phyloP scores from a whole-genome alignment of 2,888 invertebrate species.

The Notocelia uddmanniana region DNA sequence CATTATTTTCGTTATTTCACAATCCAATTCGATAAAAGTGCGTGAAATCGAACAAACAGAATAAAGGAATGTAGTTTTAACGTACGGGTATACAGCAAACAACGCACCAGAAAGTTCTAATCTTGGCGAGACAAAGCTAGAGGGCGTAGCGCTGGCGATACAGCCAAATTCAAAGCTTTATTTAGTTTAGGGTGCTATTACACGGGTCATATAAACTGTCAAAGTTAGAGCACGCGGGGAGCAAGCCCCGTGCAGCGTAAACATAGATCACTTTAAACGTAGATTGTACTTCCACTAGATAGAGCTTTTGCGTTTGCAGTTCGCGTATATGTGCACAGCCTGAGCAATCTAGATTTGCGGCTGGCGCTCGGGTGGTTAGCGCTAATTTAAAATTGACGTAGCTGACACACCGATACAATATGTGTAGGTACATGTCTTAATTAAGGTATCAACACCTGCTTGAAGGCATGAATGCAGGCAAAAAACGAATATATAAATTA shows the following conservation, averaged over 20 bases:
- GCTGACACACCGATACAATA: constrained; percentile 6
- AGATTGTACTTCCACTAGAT: constrained; percentile 36
- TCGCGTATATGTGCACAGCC: constrained; percentile 12
- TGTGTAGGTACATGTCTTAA: neutral
- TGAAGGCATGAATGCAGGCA: neutral
- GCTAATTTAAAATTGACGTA: constrained; percentile 28
- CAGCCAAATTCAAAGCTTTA: constrained; percentile 82
- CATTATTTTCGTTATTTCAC: constrained; percentile 21
- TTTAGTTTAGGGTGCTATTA: constrained; percentile 84
- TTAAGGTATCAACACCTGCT: neutral
- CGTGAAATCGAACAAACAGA: constrained; percentile 34
- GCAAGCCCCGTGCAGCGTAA: constrained; percentile 17
- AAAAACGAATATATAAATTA: too few species aligned
- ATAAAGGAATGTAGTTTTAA: constrained; percentile 41
- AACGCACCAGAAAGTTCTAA: constrained; percentile 62
- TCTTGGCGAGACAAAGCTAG: constrained; percentile 74
- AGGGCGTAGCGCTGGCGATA: constrained; percentile 66
- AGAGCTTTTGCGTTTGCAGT: constrained; percentile 14
- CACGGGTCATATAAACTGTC: constrained; percentile 85
- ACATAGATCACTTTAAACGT: constrained; percentile 34
- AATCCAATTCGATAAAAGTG: constrained; percentile 40
- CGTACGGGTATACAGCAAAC: constrained; percentile 36
- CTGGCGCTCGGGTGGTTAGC: constrained; percentile 3
- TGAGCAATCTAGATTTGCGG: constrained; percentile 37
- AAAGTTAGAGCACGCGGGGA: constrained; percentile 76